phyloP scores from a whole-genome alignment of 2,888 invertebrate genomes.

The Caenorhabditis sp. region DNA sequence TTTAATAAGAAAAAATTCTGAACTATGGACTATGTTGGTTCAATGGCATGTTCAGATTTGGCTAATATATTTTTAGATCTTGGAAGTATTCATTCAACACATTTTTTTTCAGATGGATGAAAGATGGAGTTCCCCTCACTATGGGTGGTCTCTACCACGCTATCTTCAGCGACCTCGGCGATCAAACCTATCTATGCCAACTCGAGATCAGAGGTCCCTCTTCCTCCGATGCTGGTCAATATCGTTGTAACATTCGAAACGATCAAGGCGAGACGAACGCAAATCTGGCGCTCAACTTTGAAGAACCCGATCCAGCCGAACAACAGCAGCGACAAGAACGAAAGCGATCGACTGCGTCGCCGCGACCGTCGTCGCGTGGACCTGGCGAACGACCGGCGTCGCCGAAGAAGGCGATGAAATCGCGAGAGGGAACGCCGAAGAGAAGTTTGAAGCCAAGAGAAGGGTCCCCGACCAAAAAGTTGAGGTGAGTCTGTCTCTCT shows the following conservation, averaged over 20 bases:
- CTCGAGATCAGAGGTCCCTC: conserved; percentile 80
- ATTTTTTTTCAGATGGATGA: conserved; percentile 61
- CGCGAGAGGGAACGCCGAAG: conserved; percentile 54
- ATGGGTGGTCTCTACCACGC: conserved; percentile 69
- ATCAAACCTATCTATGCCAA: conserved; percentile 70
- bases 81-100: too few species aligned
- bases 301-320: conserved; percentile 73
- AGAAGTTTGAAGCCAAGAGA: conserved; percentile 61
- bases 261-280: conserved; percentile 94
- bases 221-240: conserved; percentile 93
- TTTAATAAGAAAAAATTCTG: too few species aligned
- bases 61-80: too few species aligned
- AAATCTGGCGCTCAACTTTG: conserved; percentile 94
- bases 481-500: conserved; percentile 52
- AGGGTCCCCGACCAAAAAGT: conserved; percentile 67
- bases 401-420: conserved; percentile 50
- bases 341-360: conserved; percentile 43
- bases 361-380: conserved; percentile 55
- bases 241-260: conserved; percentile 97
- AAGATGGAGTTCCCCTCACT: conserved; percentile 64
- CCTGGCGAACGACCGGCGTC: conserved; percentile 52
- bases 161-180: conserved; percentile 68
- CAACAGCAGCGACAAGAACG: conserved; percentile 27
- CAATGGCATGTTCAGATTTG: too few species aligned
- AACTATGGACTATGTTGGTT: too few species aligned